Base-by-base conservation (phyloP, 2,888 invertebrate genomes). In the Pammene aurita region DNA sequence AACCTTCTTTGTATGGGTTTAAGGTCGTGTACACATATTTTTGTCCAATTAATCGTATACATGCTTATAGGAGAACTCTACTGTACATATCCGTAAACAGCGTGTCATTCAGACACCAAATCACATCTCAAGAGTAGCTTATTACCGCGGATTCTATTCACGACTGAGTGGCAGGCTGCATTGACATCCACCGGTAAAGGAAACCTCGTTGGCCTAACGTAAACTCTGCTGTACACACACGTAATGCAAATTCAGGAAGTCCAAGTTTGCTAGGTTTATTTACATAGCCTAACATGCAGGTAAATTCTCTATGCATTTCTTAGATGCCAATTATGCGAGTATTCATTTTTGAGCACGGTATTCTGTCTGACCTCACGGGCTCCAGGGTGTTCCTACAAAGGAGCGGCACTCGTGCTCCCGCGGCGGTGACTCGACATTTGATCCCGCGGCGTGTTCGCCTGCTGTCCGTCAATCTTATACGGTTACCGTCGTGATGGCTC, bases 391-490 rank as follows among this genome's bases (percentile, higher is more conserved):
- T 75, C 79, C 78, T 75, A 81, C 83, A 84, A 87, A 84, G 85
- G 85, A 82, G 78, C 77, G 80, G 75, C 76, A 79, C 76, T 86
- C 87, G 86, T 87, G 86, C 78, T 81, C 80, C 79, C 77, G 75
- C 76, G 78, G 76, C 78, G 76, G 80, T 82, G 81, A 78, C 78
- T 81, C 77, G 85, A 85, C 85, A 85, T 89, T 87, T 88, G 88
- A 90, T 87, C 86, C 82, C 71, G 80, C 79, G 82, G 76, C 74
- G 74, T 75, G 78, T 73, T 78, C 79, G 81, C 82, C 79, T 83
- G 80, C 73, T 76, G 83, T 82, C 81, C 82, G 78, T 88, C 88
- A 83, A 84, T 83, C 74, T 76, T 80, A 80, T 85, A 89, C 88
- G 84, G 89, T 88, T 87, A 89, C 52, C 79, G 80, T 82, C 83